Percentiles rank a stretch among this genome's conserved stretches.
These are phyloP conservation scores for Azorinus chamasolen DNA, from an alignment of 2,888 invertebrate genomes.

Conservation along the genomic window DNA sequence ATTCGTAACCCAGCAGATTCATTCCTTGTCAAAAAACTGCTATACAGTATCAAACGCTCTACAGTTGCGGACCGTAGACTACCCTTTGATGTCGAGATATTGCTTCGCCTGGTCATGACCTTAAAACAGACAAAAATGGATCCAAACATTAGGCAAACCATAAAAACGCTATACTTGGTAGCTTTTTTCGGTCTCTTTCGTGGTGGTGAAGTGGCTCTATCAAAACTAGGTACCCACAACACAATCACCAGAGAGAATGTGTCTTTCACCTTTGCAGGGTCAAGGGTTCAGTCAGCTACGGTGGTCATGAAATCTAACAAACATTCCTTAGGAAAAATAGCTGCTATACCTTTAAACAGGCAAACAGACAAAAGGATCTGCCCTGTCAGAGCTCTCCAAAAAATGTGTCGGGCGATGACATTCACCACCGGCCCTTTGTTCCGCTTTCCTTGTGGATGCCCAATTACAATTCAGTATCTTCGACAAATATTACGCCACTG, in stretches of 20 bases:
- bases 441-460: background rate
- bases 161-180: background rate
- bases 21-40: too few species aligned
- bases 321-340: background rate
- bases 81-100: too few species aligned
- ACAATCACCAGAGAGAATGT: background rate
- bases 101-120: too few species aligned
- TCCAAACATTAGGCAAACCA: too few species aligned
- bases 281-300: background rate
- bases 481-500: background rate
- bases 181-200: background rate
- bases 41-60: too few species aligned
- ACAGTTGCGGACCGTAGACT: too few species aligned
- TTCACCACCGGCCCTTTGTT: background rate
- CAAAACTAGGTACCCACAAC: background rate
- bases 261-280: background rate
- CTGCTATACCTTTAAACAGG: background rate
- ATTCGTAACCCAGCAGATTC: too few species aligned
- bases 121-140: too few species aligned
- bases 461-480: background rate
- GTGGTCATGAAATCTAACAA: background rate
- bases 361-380: background rate
- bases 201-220: background rate
- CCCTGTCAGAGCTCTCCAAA: slow-evolving; percentile 1
- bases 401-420: too few species aligned